Evolutionary conservation across 2,113 vertebrate species (phyloP).

Genomic region (Pongo pygmaeus): DNA sequence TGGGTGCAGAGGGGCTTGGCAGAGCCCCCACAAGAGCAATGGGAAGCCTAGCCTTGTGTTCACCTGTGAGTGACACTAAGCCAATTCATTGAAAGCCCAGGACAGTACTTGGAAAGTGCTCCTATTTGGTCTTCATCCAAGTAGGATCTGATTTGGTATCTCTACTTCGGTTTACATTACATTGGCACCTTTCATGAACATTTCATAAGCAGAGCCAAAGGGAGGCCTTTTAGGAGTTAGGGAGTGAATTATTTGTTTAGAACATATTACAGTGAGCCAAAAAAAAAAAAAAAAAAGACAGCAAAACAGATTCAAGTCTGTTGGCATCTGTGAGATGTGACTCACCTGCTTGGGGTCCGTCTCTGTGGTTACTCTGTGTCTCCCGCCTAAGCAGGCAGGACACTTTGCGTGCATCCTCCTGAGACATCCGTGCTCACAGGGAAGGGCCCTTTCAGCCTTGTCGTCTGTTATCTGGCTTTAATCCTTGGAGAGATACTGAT

Average conservation of each 20-base stretch:
- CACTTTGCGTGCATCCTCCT: background rate
- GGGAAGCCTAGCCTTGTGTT: background rate
- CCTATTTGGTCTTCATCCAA: background rate
- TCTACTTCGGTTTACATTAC: background rate
- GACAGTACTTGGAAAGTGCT: background rate
- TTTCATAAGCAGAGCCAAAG: background rate
- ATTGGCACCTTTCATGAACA: background rate
- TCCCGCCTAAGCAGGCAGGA: background rate
- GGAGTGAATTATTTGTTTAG: background rate
- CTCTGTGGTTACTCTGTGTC: background rate
- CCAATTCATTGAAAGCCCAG: background rate
- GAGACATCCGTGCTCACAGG: accelerated
- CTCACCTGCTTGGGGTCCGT: background rate
- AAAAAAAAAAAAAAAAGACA: background rate
- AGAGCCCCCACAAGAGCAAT: background rate
- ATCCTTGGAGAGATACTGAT: background rate
- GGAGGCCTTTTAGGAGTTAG: background rate
- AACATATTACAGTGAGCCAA: background rate
- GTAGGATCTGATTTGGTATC: background rate
- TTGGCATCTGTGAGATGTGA: background rate
- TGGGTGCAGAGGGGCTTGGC: background rate
- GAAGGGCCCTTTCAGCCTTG: background rate
- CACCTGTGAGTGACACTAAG: background rate
- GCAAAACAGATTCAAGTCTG: no score
- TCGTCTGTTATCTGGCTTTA: background rate